Base-by-base conservation (phyloP, 2,113 vertebrate species). In the Anguilla rostrata region DNA sequence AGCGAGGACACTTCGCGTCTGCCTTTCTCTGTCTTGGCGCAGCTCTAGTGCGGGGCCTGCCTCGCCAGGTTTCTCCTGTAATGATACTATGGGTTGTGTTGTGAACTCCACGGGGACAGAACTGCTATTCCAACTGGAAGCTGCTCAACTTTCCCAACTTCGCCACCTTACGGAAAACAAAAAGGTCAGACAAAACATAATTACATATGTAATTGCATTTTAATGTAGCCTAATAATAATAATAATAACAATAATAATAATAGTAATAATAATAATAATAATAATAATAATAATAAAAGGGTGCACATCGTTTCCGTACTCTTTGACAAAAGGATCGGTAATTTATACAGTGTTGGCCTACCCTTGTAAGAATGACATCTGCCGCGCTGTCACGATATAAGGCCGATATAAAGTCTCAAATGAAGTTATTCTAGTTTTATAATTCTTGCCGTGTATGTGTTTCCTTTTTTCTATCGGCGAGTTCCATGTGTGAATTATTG, bases 61-160 rank as follows among this genome's bases (percentile, higher is more conserved):
- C 88, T 86, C 34, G 89, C 87, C 84, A 82, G 83, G 49, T 87
- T 66, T 88, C 82, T 85, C 83, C 80, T 87, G 87, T 89, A 87
- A 87, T 87, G 91, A 87, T 92, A 95, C 93, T 95, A 96, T 96
- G 95, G 95, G 95, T 93, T 96, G 95, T 60, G 95, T 96, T 84
- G 93, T 94, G 91, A 95, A 95, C 94, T 95, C 95, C 94, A 90
- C 94, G 92, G 95, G 95, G 94, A 95, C 95, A 86, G 94, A 95
- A 91, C 92, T 91, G 92, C 92, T 95, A 14, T 92, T 95, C 91
- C 94, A 95, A 92, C 92, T 96, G 94, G 95, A 96, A 90, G 93
- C 91, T 92, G 94, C 94, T 90, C 95, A 93, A 93, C 95, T 96
- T 91, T 93, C 94, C 8, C 94, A 95, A 93, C 94, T 95, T 89